Evolutionary conservation across 2,888 invertebrate genomes (phyloP).

Genomic region (Drosophila falleni): DNA sequence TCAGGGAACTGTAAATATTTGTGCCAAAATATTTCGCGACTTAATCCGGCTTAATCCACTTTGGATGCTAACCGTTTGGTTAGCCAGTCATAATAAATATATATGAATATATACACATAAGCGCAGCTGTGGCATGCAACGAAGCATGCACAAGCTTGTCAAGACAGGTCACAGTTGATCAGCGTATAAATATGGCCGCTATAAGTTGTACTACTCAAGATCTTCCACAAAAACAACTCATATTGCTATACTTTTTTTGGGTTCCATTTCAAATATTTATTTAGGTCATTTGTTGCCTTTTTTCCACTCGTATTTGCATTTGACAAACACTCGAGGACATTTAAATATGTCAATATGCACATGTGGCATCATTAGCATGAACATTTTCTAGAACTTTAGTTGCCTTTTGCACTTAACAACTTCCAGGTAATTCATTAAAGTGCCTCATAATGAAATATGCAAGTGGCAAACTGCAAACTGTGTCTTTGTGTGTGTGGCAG

Average conservation of each 20-base stretch:
- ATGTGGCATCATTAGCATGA: conserved; percentile 25
- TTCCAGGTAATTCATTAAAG: conserved; percentile 78
- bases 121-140: conserved; percentile 25
- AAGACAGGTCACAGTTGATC: conserved; percentile 8
- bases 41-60: conserved; percentile 73
- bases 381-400: conserved; percentile 23
- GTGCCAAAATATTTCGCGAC: conserved; percentile 76
- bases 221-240: background rate
- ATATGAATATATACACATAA: conserved; percentile 16
- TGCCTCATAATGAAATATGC: conserved; percentile 56
- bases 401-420: conserved; percentile 48
- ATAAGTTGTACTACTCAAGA: background rate
- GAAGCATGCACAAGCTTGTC: conserved; percentile 21
- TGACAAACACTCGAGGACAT: conserved; percentile 15
- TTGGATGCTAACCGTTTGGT: conserved; percentile 51
- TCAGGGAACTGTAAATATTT: conserved; percentile 70
- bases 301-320: background rate
- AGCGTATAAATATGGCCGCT: background rate
- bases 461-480: conserved; percentile 31
- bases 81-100: conserved; percentile 45
- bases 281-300: conserved; percentile 18
- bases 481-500: conserved; percentile 3
- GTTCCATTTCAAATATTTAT: conserved; percentile 21
- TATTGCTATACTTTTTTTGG: background rate
- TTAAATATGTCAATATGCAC: conserved; percentile 22